phyloP scores from a whole-genome alignment of 1,140 invertebrate species.

The Drosophila sp. region DNA sequence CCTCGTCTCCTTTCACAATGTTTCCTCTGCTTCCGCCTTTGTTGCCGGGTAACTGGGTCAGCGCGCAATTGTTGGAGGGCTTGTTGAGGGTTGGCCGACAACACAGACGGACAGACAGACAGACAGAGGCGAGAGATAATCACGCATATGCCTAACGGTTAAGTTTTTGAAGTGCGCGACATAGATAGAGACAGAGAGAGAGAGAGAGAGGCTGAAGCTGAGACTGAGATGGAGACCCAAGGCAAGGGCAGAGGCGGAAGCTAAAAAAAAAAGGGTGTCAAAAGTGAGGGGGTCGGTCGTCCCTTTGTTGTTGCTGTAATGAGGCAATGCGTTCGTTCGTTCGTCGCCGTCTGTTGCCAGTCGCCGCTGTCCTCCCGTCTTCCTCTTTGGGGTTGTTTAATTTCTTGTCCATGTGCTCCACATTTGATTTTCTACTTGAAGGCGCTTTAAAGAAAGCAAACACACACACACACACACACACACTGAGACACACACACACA shows the following conservation, averaged over 20 bases:
- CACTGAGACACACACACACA: conserved; percentile 23
- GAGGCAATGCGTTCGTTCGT: conserved; percentile 44
- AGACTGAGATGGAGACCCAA: too few species aligned
- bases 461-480: neutral
- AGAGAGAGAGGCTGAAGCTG: too few species aligned
- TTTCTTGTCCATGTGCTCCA: conserved; percentile 56
- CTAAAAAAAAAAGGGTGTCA: conserved; percentile 23
- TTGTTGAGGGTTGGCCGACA: conserved; percentile 60
- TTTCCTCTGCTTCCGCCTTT: conserved; percentile 81
- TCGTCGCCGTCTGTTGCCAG: conserved; percentile 22
- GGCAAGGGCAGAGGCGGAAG: conserved; percentile 5
- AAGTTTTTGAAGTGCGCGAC: conserved; percentile 75
- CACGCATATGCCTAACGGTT: conserved; percentile 80
- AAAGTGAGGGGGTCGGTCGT: conserved; percentile 45
- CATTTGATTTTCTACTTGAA: conserved; percentile 55
- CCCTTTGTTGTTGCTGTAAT: conserved; percentile 46
- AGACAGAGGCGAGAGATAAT: conserved; percentile 63
- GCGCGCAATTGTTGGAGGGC: conserved; percentile 74
- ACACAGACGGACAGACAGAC: neutral
- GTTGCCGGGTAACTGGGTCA: conserved; percentile 81
- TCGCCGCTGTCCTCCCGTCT: conserved; percentile 11
- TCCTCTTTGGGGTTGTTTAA: conserved; percentile 55
- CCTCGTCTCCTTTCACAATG: conserved; percentile 64
- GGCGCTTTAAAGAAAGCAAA: conserved; percentile 46
- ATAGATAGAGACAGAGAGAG: conserved; percentile 18